Evolutionary conservation across 2,113 vertebrate species (phyloP), one percentile per base, ranked within the genome.

Genomic region (Notarius quadriscutis): DNA sequence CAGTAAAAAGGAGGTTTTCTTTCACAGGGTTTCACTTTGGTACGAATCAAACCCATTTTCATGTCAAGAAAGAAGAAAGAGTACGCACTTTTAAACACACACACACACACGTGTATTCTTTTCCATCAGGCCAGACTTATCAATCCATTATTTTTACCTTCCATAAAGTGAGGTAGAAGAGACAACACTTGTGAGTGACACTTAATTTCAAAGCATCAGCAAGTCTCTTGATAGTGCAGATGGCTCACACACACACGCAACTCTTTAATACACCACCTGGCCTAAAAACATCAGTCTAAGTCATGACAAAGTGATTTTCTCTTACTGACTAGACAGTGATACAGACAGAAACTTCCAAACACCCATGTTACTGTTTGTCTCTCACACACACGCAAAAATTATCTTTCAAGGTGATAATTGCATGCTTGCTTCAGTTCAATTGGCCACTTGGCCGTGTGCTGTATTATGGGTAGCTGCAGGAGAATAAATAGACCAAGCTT

Each of bases 201-300:
- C n/a, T 53, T 89, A 84, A 84, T 83, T 88, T 84, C 78, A 83
- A 71, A 75, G 58, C 78, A 87, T 55, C 30, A 71, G 51, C 65
- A 20, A 87, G 75, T 57, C 72, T 79, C 60, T 50, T 9, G 41
- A 48, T 71, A 41, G 60, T 17, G 57, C 79, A 55, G 57, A 72
- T 72, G n/a, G 67, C 27, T 34, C 53, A 22, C n/a, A 78, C 71
- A 77, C 14, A 74, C 41, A 83, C 65, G n/a, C 3, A n/a, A 17
- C 58, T 41, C 86, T 82, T 82, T 87, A 85, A 87, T 84, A 87
- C 81, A 89, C 65, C 67, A 75, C 77, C 83, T 87, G 86, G 71
- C 83, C 83, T 34, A 48, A 87, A 89, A 78, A 71, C 88, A 85
- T 89, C 86, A 85, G 75, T 25, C 41, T 71, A 57, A n/a, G 48